Evolutionary conservation across 1,140 invertebrate genomes (phyloP).

Genomic region (Drosophila pandora): DNA sequence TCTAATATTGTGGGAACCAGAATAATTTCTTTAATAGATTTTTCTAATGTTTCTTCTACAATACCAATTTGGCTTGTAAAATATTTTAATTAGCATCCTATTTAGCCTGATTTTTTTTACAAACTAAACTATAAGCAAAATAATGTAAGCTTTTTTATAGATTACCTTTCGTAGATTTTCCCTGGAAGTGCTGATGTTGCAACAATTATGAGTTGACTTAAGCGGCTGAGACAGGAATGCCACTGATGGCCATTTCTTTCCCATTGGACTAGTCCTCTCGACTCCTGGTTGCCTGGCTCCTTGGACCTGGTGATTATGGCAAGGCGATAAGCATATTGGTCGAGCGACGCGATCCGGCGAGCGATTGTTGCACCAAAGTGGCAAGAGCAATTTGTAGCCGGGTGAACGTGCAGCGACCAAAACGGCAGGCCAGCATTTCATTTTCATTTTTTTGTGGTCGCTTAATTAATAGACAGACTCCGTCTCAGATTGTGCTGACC

Average conservation of each 20-base stretch:
- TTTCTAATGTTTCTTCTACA: no score
- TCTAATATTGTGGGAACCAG: neutral
- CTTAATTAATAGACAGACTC: constrained; percentile 78
- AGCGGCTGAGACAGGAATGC: constrained; percentile 24
- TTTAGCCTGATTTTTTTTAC: no score
- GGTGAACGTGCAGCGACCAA: constrained; percentile 76
- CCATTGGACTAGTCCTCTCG: constrained; percentile 7
- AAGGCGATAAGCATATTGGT: constrained; percentile 75
- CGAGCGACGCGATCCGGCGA: constrained; percentile 32
- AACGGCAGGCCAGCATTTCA: constrained; percentile 61
- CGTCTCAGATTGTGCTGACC: constrained; percentile 40
- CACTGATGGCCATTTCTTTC: constrained; percentile 25
- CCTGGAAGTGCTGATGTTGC: constrained; percentile 9
- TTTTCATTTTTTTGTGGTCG: constrained; percentile 43
- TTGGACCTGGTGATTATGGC: constrained; percentile 46
- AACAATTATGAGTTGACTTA: constrained; percentile 34
- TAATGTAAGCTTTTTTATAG: constrained; percentile 13
- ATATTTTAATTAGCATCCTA: neutral
- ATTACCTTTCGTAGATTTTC: constrained; percentile 23
- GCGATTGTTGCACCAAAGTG: constrained; percentile 71
- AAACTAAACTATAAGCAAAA: no score
- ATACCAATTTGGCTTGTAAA: neutral
- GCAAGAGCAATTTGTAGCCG: constrained; percentile 79
- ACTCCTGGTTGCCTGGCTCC: constrained; percentile 16
- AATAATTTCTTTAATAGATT: neutral